These are phyloP conservation scores for Brenthis ino DNA, from an alignment of 2,888 invertebrate species.

Conservation along the genomic window DNA sequence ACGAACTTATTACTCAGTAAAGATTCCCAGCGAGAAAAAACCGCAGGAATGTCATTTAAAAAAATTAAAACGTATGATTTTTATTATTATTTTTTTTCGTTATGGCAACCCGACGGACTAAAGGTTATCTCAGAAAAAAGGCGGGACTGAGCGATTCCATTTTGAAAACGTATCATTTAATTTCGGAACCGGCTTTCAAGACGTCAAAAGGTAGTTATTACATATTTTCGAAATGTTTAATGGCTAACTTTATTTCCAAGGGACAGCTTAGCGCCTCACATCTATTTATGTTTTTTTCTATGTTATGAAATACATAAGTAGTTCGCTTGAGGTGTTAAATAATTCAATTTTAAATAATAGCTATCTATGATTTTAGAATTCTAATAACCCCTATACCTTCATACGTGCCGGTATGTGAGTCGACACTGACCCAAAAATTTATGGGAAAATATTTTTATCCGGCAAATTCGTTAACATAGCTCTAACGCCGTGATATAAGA, in stretches of 20 bases:
- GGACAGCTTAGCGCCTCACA: constrained; percentile 73
- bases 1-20: constrained; percentile 69
- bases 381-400: constrained; percentile 71
- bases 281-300: constrained; percentile 34
- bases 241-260: constrained; percentile 46
- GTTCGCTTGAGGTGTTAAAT: constrained; percentile 29
- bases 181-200: constrained; percentile 81
- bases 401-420: constrained; percentile 67
- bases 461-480: constrained; percentile 40
- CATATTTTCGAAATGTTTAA: constrained; percentile 66
- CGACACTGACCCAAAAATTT: constrained; percentile 71
- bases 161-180: constrained; percentile 83
- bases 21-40: constrained; percentile 77
- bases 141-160: constrained; percentile 81
- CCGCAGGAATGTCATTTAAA: constrained; percentile 81
- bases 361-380: constrained; percentile 53
- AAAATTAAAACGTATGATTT: constrained; percentile 78
- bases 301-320: constrained; percentile 13
- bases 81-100: constrained; percentile 67
- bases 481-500: constrained; percentile 46
- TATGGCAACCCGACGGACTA: constrained; percentile 77
- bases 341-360: constrained; percentile 31
- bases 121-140: constrained; percentile 82
- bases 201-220: constrained; percentile 82
- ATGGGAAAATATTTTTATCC: constrained; percentile 65